These are phyloP conservation scores for Sitophilus oryzae DNA, from an alignment of 1,140 invertebrate species.

Conservation along the genomic window DNA sequence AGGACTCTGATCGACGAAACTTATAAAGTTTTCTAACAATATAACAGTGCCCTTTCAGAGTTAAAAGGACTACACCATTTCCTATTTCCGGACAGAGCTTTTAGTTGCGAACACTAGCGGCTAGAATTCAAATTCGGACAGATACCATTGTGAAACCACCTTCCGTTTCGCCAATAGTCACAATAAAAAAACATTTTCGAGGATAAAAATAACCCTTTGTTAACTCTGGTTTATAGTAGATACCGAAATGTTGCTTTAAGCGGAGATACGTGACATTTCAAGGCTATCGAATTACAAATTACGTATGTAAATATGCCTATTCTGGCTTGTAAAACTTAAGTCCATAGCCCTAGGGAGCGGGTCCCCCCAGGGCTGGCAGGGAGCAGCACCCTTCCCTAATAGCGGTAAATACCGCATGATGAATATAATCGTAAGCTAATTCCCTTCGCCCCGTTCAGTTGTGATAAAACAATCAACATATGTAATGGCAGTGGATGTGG, in stretches of 20 bases:
- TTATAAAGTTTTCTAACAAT: conserved; percentile 26
- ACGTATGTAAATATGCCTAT: conserved; percentile 41
- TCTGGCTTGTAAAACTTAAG: conserved; percentile 26
- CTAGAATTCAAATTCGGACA: conserved; percentile 23
- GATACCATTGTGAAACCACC: conserved; percentile 4
- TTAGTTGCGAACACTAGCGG: conserved; percentile 25
- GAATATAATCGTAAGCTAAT: conserved; percentile 44
- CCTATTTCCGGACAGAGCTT: conserved; percentile 22
- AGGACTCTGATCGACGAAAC: conserved; percentile 17
- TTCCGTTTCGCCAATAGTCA: too few relatives aligned
- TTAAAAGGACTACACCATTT: conserved; percentile 26
- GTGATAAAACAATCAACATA: conserved; percentile 44
- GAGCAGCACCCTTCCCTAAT: conserved; percentile 39
- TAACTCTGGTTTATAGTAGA: too few relatives aligned
- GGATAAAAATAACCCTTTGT: conserved; percentile 1
- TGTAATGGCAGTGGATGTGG: conserved; percentile 30
- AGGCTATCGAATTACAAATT: conserved; percentile 39
- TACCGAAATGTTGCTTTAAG: too few relatives aligned
- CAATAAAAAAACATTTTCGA: too few relatives aligned
- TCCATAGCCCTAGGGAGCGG: conserved; percentile 11
- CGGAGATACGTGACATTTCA: conserved; percentile 15
- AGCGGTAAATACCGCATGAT: conserved; percentile 44
- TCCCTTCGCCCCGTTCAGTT: conserved; percentile 32
- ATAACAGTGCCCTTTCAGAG: conserved; percentile 26
- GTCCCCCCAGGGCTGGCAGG: conserved; percentile 12